Conservation (phyloP, 1,140 invertebrate genomes). For the Bombus turneri region DNA sequence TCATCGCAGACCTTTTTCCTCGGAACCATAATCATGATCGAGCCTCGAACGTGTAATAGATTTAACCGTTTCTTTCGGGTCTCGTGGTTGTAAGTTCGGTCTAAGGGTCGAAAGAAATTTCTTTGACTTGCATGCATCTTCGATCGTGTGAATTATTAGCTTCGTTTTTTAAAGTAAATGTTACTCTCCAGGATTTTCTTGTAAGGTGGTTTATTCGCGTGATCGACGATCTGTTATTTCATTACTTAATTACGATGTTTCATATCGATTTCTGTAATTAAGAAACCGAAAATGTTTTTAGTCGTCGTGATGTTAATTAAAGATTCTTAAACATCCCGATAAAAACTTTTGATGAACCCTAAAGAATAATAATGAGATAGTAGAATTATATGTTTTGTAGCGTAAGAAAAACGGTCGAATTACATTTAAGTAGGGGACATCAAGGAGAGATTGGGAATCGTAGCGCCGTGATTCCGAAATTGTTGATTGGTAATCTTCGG, state of each 20-base stretch:
- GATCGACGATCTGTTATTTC: too few species aligned
- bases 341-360: neutral
- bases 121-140: neutral
- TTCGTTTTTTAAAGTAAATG: neutral
- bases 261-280: too few species aligned
- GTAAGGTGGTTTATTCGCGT: too few species aligned
- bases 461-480: conserved; percentile 54
- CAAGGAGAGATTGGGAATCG: conserved; percentile 40
- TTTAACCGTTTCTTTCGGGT: conserved; percentile 67
- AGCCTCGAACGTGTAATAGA: conserved; percentile 64
- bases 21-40: conserved; percentile 60
- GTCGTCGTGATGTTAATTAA: neutral
- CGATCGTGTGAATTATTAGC: neutral
- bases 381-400: neutral
- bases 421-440: neutral
- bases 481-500: conserved; percentile 58
- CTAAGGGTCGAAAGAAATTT: conserved; percentile 28
- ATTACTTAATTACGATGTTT: too few species aligned
- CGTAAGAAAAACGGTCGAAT: neutral
- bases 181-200: too few species aligned
- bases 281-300: neutral
- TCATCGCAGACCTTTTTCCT: conserved; percentile 40
- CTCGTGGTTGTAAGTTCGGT: conserved; percentile 26
- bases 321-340: neutral
- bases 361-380: neutral